These are phyloP conservation scores for Leptodactylus fuscus DNA, from an alignment of 2,113 vertebrate genomes.

Conservation along the genomic window DNA sequence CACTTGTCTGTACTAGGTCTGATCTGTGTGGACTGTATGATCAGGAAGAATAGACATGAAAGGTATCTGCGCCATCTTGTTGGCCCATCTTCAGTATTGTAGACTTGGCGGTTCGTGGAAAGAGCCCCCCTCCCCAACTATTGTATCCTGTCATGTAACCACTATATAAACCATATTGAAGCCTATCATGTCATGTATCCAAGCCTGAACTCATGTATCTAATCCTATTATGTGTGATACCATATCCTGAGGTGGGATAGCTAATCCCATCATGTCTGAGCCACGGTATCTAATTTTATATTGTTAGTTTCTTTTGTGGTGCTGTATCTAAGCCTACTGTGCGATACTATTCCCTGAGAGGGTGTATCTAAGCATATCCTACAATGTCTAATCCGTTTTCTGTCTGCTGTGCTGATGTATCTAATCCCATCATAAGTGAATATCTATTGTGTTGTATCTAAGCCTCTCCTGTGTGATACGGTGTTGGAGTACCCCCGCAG, in stretches of 20 bases:
- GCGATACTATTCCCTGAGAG: neutral
- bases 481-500: neutral
- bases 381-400: too few species aligned
- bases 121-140: too few species aligned
- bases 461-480: neutral
- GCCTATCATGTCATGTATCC: too few species aligned
- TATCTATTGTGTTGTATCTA: conserved; percentile 3
- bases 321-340: neutral
- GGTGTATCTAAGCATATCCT: neutral
- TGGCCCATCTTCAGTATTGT: too few species aligned
- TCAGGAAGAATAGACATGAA: too few species aligned
- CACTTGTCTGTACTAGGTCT: too few species aligned
- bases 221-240: neutral
- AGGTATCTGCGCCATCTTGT: too few species aligned
- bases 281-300: neutral
- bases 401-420: neutral
- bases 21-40: too few species aligned
- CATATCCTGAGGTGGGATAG: neutral
- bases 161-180: too few species aligned
- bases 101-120: too few species aligned
- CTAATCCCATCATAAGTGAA: neutral
- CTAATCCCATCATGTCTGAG: neutral
- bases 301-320: neutral
- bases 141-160: too few species aligned
- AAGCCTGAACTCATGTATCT: too few species aligned